A percentile compares a stretch with the other conserved stretches of the same genome.
These are phyloP conservation scores for Onychomys torridus DNA, from an alignment of 2,797 vertebrate species.

Conservation along the genomic window DNA sequence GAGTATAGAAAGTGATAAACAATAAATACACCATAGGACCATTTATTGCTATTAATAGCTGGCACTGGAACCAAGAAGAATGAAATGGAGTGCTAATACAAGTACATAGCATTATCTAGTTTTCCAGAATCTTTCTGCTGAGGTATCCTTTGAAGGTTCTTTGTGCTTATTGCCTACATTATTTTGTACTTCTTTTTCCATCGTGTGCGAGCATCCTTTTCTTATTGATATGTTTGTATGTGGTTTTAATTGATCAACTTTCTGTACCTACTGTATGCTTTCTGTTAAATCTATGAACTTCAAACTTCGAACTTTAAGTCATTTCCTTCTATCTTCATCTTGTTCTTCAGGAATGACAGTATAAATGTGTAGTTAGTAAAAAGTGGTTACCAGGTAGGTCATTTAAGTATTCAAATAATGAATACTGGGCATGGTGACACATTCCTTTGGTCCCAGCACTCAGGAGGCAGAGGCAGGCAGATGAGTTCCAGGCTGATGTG, in stretches of 20 bases:
- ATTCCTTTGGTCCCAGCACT: neutral
- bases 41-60: neutral
- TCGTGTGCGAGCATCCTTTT: neutral
- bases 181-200: neutral
- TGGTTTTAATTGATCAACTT: slow-evolving; percentile 28
- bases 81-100: slow-evolving; percentile 59
- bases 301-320: neutral
- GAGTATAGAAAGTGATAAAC: neutral
- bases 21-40: neutral
- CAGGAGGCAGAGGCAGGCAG: neutral
- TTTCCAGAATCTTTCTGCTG: neutral
- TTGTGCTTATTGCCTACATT: neutral
- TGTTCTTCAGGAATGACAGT: slow-evolving; percentile 5
- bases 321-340: neutral
- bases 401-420: slow-evolving; percentile 77
- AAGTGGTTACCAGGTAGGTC: slow-evolving; percentile 53
- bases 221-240: neutral
- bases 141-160: neutral
- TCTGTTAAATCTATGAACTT: slow-evolving; percentile 17
- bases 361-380: neutral
- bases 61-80: neutral
- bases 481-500: neutral
- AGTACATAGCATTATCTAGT: neutral
- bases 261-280: neutral
- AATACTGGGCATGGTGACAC: neutral